A percentile compares a stretch with the other conserved stretches of the same genome.
These are phyloP conservation scores for Gopherus evgoodei DNA, from an alignment of 2,113 vertebrate genomes.

Conservation along the genomic window DNA sequence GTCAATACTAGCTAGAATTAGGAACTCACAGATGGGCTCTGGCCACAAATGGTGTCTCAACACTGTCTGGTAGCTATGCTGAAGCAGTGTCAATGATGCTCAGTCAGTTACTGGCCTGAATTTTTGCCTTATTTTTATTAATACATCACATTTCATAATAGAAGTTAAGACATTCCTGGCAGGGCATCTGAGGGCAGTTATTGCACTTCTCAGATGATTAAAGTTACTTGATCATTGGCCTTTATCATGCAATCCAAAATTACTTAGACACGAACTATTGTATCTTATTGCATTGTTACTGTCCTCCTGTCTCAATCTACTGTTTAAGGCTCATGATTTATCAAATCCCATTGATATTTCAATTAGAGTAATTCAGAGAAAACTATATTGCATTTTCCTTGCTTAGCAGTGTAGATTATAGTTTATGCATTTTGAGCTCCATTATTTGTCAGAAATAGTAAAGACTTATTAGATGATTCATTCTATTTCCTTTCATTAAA, in stretches of 20 bases:
- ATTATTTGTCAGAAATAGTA: neutral
- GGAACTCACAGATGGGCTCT: neutral
- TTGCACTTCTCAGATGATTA: too few species aligned
- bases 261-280: neutral
- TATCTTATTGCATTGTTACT: neutral
- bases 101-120: neutral
- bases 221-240: neutral
- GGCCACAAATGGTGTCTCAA: neutral
- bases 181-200: neutral
- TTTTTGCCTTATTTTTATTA: neutral
- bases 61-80: neutral
- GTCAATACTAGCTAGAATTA: neutral
- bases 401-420: rapidly evolving
- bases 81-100: neutral
- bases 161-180: neutral
- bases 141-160: neutral
- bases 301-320: neutral
- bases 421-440: neutral
- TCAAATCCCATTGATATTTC: rapidly evolving
- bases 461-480: neutral
- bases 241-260: neutral
- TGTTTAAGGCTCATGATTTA: neutral
- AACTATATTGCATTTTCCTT: neutral
- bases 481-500: neutral
- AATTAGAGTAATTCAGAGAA: too few species aligned